phyloP scores from a whole-genome alignment of 2,113 vertebrate species.

The Pseudolaguvia tuberculata region DNA sequence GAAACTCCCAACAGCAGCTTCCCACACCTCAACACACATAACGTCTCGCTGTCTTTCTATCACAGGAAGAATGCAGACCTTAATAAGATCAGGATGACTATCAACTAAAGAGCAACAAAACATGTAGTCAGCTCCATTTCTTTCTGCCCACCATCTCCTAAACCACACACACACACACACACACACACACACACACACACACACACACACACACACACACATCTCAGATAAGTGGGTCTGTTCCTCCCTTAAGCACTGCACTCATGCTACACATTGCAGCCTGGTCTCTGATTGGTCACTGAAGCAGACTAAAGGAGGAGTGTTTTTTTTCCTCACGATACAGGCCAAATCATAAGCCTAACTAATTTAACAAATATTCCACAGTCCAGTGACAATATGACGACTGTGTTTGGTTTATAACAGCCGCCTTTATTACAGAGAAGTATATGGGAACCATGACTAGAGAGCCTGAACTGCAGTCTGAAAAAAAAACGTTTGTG shows the following conservation, averaged over 20 bases:
- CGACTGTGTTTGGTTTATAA: conserved; percentile 18
- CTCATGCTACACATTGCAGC: conserved; percentile 57
- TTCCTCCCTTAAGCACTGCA: conserved; percentile 52
- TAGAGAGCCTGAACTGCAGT: conserved; percentile 9
- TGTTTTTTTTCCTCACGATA: conserved; percentile 29
- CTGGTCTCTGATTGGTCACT: conserved; percentile 55
- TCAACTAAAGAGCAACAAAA: conserved; percentile 12
- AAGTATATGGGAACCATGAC: conserved; percentile 25
- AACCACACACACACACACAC: conserved; percentile 47
- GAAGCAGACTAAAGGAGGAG: conserved; percentile 34
- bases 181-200: conserved; percentile 38
- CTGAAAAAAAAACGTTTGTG: neutral
- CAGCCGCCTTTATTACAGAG: conserved; percentile 4
- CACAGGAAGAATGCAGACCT: conserved; percentile 10
- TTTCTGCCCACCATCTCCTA: neutral
- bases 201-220: conserved; percentile 45
- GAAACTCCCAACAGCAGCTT: conserved; percentile 32
- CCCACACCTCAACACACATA: conserved; percentile 17
- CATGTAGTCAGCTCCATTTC: neutral
- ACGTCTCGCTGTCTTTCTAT: neutral
- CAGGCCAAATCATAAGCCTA: conserved; percentile 15
- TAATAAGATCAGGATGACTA: conserved; percentile 21
- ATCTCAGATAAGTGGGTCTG: conserved; percentile 29
- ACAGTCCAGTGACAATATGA: conserved; percentile 36
- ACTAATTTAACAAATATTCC: conserved; percentile 11